phyloP scores from a whole-genome alignment of 2,888 invertebrate species.

The Netelia virgata region DNA sequence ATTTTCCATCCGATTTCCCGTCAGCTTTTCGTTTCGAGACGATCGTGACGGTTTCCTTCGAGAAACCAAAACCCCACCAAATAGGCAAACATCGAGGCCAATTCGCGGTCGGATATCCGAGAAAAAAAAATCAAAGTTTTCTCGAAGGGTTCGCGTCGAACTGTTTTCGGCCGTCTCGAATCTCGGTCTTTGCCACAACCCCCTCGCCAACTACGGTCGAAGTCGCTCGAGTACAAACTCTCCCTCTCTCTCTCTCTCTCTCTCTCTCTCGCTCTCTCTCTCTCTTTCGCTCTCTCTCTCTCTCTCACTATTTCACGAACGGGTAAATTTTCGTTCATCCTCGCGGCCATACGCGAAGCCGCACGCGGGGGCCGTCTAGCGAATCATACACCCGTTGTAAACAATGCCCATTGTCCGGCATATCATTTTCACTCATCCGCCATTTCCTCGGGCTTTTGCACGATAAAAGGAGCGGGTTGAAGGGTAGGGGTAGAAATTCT shows the following conservation, averaged over 20 bases:
- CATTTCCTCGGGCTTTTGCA: conserved; percentile 77
- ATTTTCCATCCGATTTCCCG: too few species aligned
- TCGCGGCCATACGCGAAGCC: neutral
- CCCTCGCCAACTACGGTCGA: neutral
- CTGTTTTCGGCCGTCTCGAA: neutral
- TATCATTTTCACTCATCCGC: conserved; percentile 82
- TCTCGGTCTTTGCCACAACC: too few species aligned
- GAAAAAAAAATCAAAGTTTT: too few species aligned
- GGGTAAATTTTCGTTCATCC: neutral
- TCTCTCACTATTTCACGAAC: neutral
- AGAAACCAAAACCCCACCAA: too few species aligned
- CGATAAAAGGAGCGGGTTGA: conserved; percentile 67
- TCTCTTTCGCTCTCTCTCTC: neutral
- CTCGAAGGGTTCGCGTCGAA: neutral
- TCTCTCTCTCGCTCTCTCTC: neutral
- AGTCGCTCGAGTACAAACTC: neutral
- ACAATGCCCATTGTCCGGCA: conserved; percentile 83
- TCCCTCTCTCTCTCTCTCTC: neutral
- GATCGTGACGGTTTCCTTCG: too few species aligned
- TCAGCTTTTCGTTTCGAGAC: too few species aligned
- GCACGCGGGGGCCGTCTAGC: conserved; percentile 65
- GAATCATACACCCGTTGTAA: conserved; percentile 77
- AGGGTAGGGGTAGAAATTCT: conserved; percentile 67
- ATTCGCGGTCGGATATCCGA: too few species aligned
- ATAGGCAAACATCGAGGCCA: too few species aligned